Evolutionary conservation across 2,113 vertebrate species (phyloP).

Genomic region (Pachypanchax playfairii): DNA sequence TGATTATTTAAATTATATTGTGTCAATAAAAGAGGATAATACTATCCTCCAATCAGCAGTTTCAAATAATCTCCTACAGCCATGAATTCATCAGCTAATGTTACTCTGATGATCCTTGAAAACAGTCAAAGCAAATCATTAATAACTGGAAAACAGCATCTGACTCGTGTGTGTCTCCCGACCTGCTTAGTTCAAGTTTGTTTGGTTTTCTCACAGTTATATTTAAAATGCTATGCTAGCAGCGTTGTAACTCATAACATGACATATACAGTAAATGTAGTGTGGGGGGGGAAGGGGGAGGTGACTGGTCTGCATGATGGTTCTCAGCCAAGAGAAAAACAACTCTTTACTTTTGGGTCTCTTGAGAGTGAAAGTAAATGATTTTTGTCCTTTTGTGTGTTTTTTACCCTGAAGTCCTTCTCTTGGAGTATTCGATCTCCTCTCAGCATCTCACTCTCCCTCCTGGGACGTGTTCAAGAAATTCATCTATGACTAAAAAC

Average conservation of each 20-base stretch:
- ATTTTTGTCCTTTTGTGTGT: neutral
- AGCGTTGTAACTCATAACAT: slow-evolving; percentile 35
- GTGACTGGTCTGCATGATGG: slow-evolving; percentile 58
- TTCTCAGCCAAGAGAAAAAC: slow-evolving; percentile 27
- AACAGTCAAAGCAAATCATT: slow-evolving; percentile 19
- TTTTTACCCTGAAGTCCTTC: neutral
- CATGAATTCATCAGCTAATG: too few relatives aligned
- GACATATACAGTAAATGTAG: too few relatives aligned
- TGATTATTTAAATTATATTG: too few relatives aligned
- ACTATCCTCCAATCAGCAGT: too few relatives aligned
- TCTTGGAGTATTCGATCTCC: neutral
- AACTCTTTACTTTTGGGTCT: slow-evolving; percentile 19
- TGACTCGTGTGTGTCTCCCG: slow-evolving; percentile 10
- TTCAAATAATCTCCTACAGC: too few relatives aligned
- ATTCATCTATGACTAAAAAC: slow-evolving; percentile 5
- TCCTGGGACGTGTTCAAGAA: slow-evolving; percentile 8
- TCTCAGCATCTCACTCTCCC: neutral
- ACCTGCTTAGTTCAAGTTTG: neutral
- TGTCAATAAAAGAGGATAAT: too few relatives aligned
- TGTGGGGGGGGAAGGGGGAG: too few relatives aligned
- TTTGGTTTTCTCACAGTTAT: slow-evolving; percentile 19
- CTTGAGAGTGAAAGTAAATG: neutral
- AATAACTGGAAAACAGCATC: neutral
- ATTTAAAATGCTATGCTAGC: slow-evolving; percentile 9
- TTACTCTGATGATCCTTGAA: neutral